These are phyloP conservation scores for Mya arenaria DNA, from an alignment of 1,140 invertebrate species.

Conservation along the genomic window DNA sequence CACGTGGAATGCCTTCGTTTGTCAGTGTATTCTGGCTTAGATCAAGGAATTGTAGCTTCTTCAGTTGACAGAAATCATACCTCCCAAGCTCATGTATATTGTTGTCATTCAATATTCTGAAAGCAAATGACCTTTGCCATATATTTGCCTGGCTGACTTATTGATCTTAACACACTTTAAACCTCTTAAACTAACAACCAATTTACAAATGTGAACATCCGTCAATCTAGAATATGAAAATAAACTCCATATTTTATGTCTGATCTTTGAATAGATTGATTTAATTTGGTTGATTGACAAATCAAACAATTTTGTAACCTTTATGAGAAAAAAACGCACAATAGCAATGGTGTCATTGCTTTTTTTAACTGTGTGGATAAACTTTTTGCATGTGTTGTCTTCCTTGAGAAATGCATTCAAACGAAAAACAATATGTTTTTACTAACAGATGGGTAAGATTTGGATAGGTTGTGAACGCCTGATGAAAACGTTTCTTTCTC, in stretches of 20 bases:
- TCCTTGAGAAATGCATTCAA: not conserved
- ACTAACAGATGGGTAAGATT: slow-evolving; percentile 39
- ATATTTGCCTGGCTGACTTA: not conserved
- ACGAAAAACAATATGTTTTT: not conserved
- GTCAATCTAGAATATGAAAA: not conserved
- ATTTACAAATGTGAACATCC: not conserved
- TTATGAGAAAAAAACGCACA: too few species aligned
- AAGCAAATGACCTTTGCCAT: not conserved
- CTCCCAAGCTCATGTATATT: slow-evolving; percentile 25
- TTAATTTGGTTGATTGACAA: not conserved
- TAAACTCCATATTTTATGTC: not conserved
- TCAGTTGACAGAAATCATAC: slow-evolving; percentile 46
- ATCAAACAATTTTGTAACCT: not conserved
- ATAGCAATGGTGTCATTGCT: not conserved
- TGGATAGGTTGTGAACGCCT: slow-evolving; percentile 33
- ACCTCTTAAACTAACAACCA: not conserved
- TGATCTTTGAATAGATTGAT: not conserved
- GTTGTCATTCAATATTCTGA: slow-evolving; percentile 41
- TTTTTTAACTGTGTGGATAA: not conserved
- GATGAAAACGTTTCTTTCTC: not conserved
- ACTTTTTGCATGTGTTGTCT: not conserved
- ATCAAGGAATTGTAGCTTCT: slow-evolving; percentile 26
- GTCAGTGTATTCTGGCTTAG: slow-evolving; percentile 34
- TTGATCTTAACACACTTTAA: too few species aligned
- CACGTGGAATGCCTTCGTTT: slow-evolving; percentile 38